These are phyloP conservation scores for Cerceris rybyensis DNA, from an alignment of 2,888 invertebrate genomes.

Conservation along the genomic window DNA sequence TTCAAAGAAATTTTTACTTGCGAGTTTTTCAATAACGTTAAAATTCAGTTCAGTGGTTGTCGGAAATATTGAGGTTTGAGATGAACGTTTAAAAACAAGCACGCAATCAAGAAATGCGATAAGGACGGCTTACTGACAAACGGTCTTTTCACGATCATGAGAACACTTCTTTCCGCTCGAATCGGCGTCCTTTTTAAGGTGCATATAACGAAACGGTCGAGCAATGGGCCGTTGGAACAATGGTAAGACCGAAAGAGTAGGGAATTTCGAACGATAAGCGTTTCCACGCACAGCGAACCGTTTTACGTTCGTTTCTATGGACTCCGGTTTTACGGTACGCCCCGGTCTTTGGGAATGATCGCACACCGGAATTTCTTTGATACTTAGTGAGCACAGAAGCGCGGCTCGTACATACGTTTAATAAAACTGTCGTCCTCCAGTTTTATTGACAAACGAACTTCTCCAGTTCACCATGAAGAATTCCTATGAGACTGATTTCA, in stretches of 20 bases:
- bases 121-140: constrained; percentile 34
- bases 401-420: constrained; percentile 18
- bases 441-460: constrained; percentile 27
- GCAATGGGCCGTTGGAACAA: constrained; percentile 55
- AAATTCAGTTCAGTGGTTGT: not conserved
- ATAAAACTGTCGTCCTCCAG: constrained; percentile 9
- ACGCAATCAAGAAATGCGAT: constrained; percentile 32
- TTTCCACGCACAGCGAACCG: constrained; percentile 51
- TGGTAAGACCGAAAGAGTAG: constrained; percentile 49
- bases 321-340: constrained; percentile 43
- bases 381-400: constrained; percentile 28
- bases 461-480: constrained; percentile 4
- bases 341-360: constrained; percentile 44
- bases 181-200: constrained; percentile 34
- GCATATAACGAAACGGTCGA: constrained; percentile 52
- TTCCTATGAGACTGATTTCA: not conserved
- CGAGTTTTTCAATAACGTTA: not conserved
- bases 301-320: constrained; percentile 58
- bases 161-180: constrained; percentile 32
- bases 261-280: constrained; percentile 61
- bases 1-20: not conserved
- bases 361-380: constrained; percentile 50
- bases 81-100: constrained; percentile 21
- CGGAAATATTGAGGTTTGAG: not conserved
- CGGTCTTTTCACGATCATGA: constrained; percentile 31